A percentile compares a stretch with the other conserved stretches of the same genome.
Conservation (phyloP, 2,797 vertebrate species). For the Onychomys arenicola region DNA sequence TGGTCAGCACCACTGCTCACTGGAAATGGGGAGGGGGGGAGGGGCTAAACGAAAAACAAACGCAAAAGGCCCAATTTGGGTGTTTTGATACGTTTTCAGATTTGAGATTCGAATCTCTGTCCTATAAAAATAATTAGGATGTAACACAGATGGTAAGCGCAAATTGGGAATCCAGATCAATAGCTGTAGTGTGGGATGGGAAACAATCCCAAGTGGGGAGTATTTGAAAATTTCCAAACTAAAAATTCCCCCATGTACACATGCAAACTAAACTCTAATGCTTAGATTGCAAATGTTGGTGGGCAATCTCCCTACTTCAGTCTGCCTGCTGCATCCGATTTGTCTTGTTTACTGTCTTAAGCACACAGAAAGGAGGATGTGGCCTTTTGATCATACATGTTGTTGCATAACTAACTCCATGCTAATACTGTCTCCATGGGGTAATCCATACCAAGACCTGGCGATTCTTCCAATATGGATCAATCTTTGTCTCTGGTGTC, state of each 20-base stretch:
- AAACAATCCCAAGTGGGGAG: slow-evolving; percentile 82
- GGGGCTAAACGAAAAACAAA: slow-evolving; percentile 42
- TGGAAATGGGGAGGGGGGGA: slow-evolving; percentile 62
- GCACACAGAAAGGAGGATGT: not conserved
- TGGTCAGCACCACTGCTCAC: slow-evolving; percentile 2
- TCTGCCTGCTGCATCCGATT: not conserved
- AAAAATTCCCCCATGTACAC: not conserved
- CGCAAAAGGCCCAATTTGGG: slow-evolving; percentile 44
- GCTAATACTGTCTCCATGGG: not conserved
- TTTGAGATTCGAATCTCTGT: slow-evolving; percentile 66
- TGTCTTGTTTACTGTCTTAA: not conserved
- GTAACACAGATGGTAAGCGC: slow-evolving; percentile 81
- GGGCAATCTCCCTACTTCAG: not conserved
- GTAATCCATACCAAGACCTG: not conserved
- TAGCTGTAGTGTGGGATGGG: slow-evolving; percentile 73
- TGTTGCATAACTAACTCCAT: not conserved
- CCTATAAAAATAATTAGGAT: slow-evolving; percentile 74
- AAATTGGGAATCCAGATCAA: slow-evolving; percentile 80
- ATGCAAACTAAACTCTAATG: not conserved
- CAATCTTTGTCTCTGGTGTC: not conserved
- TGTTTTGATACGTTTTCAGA: slow-evolving; percentile 70
- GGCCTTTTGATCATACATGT: not conserved
- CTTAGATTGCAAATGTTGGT: slow-evolving; percentile 2
- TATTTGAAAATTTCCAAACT: slow-evolving; percentile 80
- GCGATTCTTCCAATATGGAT: not conserved